These are phyloP conservation scores for Tenthredo livida DNA, from an alignment of 2,888 invertebrate genomes.

Conservation along the genomic window DNA sequence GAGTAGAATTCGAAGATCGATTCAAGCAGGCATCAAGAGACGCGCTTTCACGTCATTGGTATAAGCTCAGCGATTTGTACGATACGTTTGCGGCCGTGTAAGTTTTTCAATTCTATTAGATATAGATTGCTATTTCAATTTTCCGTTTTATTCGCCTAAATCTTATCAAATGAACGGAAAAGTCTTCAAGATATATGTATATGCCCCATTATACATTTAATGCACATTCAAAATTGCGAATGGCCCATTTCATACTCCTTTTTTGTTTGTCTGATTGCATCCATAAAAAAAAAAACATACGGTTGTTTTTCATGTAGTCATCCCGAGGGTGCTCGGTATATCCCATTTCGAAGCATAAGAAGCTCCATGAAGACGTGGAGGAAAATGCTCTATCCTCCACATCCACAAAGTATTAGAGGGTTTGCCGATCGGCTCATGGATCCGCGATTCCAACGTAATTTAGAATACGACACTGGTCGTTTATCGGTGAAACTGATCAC, in stretches of 20 bases:
- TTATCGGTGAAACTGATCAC: too few relatives aligned
- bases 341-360: too few relatives aligned
- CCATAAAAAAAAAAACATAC: too few relatives aligned
- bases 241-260: too few relatives aligned
- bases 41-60: slow-evolving; percentile 41
- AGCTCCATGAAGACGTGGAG: slow-evolving; percentile 29
- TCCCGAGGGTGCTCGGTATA: too few relatives aligned
- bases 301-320: too few relatives aligned
- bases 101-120: slow-evolving; percentile 25
- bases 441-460: too few relatives aligned
- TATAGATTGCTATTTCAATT: neutral
- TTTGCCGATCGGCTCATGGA: too few relatives aligned
- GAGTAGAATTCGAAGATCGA: neutral
- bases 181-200: neutral
- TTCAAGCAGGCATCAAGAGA: slow-evolving; percentile 48
- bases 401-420: slow-evolving; percentile 15
- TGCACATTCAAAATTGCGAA: too few relatives aligned
- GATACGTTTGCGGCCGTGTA: slow-evolving; percentile 38
- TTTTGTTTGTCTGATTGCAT: too few relatives aligned
- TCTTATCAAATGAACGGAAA: neutral
- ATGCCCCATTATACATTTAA: too few relatives aligned
- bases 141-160: neutral
- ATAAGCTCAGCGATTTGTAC: slow-evolving; percentile 28
- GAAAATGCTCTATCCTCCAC: slow-evolving; percentile 27
- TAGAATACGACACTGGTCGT: too few relatives aligned